Evolutionary conservation across 2,113 vertebrate species (phyloP).

Genomic region (Neopipo cinnamomea): DNA sequence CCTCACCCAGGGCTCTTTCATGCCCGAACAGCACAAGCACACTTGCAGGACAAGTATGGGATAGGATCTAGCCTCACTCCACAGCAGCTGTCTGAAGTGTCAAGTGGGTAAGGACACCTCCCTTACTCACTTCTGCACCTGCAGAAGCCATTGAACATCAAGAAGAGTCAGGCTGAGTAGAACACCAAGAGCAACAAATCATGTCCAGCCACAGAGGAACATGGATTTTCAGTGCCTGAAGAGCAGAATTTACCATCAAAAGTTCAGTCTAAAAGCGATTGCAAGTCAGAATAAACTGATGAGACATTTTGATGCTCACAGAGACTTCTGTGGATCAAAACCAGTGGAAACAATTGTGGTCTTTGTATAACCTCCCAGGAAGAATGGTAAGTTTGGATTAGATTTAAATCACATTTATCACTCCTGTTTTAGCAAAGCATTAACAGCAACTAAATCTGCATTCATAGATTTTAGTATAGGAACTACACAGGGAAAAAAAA

Average conservation of each 20-base stretch:
- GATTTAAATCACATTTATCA: not conserved
- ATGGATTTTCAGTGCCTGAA: not conserved
- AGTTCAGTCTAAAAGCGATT: not conserved
- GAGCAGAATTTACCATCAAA: not conserved
- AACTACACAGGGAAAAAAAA: not conserved
- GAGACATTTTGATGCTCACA: accelerated
- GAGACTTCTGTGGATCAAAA: not conserved
- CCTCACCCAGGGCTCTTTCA: not conserved
- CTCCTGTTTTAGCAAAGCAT: not conserved
- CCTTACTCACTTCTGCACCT: not conserved
- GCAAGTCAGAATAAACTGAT: not conserved
- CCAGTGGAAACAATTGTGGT: not conserved
- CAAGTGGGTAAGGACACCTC: not conserved
- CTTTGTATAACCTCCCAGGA: not conserved
- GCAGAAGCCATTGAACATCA: not conserved
- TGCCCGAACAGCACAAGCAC: not conserved
- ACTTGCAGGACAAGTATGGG: not conserved
- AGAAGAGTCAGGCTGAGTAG: not conserved
- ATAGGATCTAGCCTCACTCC: not conserved
- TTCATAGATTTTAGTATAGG: not conserved
- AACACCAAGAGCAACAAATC: not conserved
- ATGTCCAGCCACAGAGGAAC: not conserved
- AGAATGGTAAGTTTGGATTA: not conserved
- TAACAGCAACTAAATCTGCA: not conserved
- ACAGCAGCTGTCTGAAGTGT: not conserved